Base-by-base conservation (phyloP, 2,797 vertebrate species). In the Sebastes cheni region DNA sequence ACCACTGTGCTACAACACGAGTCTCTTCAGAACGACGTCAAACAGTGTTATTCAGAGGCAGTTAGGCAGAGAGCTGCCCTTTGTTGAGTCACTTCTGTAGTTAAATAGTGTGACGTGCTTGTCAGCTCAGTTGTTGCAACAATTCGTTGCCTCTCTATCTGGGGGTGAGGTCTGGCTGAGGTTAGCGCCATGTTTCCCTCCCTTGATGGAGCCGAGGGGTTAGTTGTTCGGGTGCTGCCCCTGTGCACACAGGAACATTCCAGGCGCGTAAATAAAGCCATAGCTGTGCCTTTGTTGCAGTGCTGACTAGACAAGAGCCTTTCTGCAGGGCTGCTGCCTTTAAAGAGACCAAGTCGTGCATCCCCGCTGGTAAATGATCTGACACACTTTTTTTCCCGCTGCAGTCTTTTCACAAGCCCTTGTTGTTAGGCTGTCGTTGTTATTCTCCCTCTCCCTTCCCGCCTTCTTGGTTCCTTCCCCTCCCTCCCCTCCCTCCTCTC, bases 301-400 rank as follows among this genome's bases (percentile, higher is more conserved):
- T 94, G 94, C 93, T 93, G 93, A 94, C 91, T 92, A 87, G 92
- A 92, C 94, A 93, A 89, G 90, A 91, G 93, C 79, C 80, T 93
- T 94, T 94, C 89, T 93, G 92, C 90, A 91, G 93, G 91, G 90
- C 89, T 83, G 78, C 90, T 82, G 92, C 91, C 92, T 92, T 86
- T 89, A 86, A 92, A 94, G 90, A 92, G 89, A 91, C 71, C 64
- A 84, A 91, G 91, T 90, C 56, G 79, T 80, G 87, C 91, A 93
- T 94, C 93, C 93, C 94, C 54, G 90, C 91, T 91, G 93, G 82
- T 92, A 93, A 94, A 94, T 88, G 91, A 94, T 95, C 92, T 93
- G 93, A 94, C 94, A 95, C 90, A 92, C 91, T 93, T 95, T 93
- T 89, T 85, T 13, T 8, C 82, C 89, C 32, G 61, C 93, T 87